These are phyloP conservation scores for Agonopterix heracliana DNA, from an alignment of 2,888 invertebrate species.

Conservation along the genomic window DNA sequence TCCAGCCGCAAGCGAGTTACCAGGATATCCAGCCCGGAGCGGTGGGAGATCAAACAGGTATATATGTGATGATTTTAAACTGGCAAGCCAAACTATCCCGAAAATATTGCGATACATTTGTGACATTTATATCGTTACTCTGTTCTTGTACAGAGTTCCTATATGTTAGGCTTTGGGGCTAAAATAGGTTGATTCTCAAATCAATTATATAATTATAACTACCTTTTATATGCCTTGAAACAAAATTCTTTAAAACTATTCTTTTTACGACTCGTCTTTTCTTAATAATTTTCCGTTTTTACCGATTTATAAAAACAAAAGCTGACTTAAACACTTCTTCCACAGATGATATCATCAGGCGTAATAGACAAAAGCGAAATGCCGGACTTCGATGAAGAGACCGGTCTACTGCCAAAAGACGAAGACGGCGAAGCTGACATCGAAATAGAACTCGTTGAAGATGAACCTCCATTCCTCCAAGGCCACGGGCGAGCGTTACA, in stretches of 20 bases:
- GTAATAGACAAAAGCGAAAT: constrained; percentile 94
- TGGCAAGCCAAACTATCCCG: no score
- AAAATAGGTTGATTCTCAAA: no score
- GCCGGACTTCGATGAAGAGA: constrained; percentile 98
- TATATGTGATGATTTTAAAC: not conserved
- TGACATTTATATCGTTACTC: no score
- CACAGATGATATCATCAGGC: constrained; percentile 91
- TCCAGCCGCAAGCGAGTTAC: constrained; percentile 90
- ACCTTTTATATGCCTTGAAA: no score
- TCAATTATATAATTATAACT: no score
- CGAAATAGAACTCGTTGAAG: constrained; percentile 99
- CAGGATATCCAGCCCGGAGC: constrained; percentile 95
- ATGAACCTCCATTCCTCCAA: constrained; percentile 97
- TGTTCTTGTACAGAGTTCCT: no score
- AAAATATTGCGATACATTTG: no score
- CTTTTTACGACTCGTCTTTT: no score
- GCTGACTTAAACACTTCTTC: not conserved
- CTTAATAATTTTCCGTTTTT: no score
- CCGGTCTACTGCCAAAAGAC: constrained; percentile 92
- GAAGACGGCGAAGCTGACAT: constrained; percentile 98
- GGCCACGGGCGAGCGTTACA: constrained; percentile 91
- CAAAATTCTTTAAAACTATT: no score
- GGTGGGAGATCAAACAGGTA: constrained; percentile 97
- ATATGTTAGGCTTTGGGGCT: no score
- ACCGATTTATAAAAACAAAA: no score